Evolutionary conservation across 2,888 invertebrate species (phyloP), one percentile per base, ranked within the genome.

Genomic region (Merodon equestris): DNA sequence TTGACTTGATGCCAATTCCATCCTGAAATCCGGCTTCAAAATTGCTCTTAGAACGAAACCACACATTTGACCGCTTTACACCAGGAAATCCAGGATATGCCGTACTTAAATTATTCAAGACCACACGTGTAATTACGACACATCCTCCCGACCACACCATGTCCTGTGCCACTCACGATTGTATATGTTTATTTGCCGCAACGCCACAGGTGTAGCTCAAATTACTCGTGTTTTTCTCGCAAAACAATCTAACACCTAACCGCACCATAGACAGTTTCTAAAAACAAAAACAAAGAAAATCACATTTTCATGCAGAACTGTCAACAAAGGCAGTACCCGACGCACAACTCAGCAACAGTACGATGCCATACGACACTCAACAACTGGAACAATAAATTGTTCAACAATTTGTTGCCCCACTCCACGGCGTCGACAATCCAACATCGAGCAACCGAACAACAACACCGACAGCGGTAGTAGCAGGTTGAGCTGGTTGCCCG

Each of bases 391-490:
- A 77, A 77, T 61, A 77, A 72, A 77, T 77, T 77, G 72, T 73
- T 77, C 40, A 77, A 77, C 72, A 77, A 77, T 72, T 77, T 73
- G 57, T 77, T 77, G 57, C 67, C 61, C 61, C 76, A 61, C 51
- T 58, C 50, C 18, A 38, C 14, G 36, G 48, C 27, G 27, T 13
- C 58, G 77, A 72, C 67, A 73, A 47, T 67, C 63, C 48, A 34
- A 50, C 45, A 51, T 27, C 27, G 27, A 27, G 27, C 27, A 27
- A 7, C n/a, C n/a, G n/a, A n/a, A n/a, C n/a, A n/a, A n/a, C n/a
- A n/a, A n/a, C n/a, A n/a, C n/a, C 27, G 27, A 7, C 7, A 27
- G 7, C 27, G 27, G 27, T 7, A 27, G 7, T 27, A 27, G 27
- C 7, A 27, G n/a, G n/a, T n/a, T n/a, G n/a, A n/a, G n/a, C n/a